Conservation (phyloP, 1,140 invertebrate species). For the Pristionchus pacificus region DNA sequence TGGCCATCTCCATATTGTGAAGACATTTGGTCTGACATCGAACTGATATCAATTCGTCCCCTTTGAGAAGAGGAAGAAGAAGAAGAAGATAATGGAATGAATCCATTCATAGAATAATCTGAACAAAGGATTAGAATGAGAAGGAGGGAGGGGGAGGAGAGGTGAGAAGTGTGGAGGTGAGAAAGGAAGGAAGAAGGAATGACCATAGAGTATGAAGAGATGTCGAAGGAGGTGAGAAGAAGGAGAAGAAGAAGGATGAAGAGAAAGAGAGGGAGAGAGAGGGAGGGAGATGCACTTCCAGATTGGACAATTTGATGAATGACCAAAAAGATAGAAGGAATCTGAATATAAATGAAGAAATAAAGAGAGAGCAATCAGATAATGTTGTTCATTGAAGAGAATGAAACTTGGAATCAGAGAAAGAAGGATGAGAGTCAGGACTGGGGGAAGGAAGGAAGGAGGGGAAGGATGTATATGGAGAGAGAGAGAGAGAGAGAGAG, state of each 20-base stretch:
- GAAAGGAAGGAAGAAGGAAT: background rate
- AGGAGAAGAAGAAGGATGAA: background rate
- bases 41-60: background rate
- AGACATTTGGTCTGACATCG: slow-evolving; percentile 1
- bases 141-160: too few relatives aligned
- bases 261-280: too few relatives aligned
- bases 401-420: background rate
- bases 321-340: background rate
- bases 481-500: too few relatives aligned
- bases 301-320: too few relatives aligned
- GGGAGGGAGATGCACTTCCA: too few relatives aligned
- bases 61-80: background rate
- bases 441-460: background rate
- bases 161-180: background rate
- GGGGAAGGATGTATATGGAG: background rate
- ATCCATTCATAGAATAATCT: background rate
- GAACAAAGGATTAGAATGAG: too few relatives aligned
- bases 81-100: background rate
- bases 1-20: background rate
- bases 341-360: background rate
- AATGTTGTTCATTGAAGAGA: background rate
- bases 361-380: background rate
- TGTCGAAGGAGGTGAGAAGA: background rate
- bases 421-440: background rate
- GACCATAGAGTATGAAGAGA: too few relatives aligned